phyloP scores from a whole-genome alignment of 2,888 invertebrate genomes.

The Herminia tarsipennalis region DNA sequence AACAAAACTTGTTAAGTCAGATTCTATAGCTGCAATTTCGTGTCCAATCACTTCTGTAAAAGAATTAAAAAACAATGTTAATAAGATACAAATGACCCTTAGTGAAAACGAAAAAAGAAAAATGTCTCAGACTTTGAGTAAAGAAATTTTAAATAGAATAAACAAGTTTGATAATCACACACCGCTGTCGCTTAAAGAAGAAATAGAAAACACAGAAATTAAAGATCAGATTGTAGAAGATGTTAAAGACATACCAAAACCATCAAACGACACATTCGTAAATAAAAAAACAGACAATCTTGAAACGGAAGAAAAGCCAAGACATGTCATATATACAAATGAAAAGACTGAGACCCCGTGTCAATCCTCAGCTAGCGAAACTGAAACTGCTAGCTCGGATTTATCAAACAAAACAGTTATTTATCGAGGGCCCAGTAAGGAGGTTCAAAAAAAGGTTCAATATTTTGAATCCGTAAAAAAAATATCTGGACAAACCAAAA shows the following conservation, averaged over 20 bases:
- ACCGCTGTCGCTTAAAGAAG: constrained; percentile 69
- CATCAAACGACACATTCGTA: constrained; percentile 1
- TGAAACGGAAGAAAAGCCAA: constrained; percentile 52
- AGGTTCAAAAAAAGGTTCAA: constrained; percentile 90
- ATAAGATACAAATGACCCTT: constrained; percentile 79
- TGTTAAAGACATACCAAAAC: constrained; percentile 13
- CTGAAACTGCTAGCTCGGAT: constrained; percentile 90
- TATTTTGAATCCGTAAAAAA: constrained; percentile 91
- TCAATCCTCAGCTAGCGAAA: constrained; percentile 87
- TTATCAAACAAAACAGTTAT: constrained; percentile 90
- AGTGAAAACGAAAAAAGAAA: constrained; percentile 90
- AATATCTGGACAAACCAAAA: constrained; percentile 75
- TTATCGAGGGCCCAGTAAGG: constrained; percentile 85
- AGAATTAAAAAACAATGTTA: constrained; percentile 78
- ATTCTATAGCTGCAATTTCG: constrained; percentile 85
- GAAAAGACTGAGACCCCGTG: constrained; percentile 65
- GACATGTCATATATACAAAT: constrained; percentile 55
- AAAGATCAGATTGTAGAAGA: constrained; percentile 32
- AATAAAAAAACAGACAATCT: constrained; percentile 5
- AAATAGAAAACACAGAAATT: constrained; percentile 87
- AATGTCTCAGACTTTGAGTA: constrained; percentile 90
- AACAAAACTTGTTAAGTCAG: constrained; percentile 77
- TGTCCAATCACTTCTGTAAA: constrained; percentile 74
- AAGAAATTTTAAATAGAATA: constrained; percentile 89
- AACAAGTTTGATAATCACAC: constrained; percentile 69